A percentile compares a stretch with the other conserved stretches of the same genome.
Evolutionary conservation across 2,888 invertebrate species (phyloP).

Genomic region (Napeogenes inachia): DNA sequence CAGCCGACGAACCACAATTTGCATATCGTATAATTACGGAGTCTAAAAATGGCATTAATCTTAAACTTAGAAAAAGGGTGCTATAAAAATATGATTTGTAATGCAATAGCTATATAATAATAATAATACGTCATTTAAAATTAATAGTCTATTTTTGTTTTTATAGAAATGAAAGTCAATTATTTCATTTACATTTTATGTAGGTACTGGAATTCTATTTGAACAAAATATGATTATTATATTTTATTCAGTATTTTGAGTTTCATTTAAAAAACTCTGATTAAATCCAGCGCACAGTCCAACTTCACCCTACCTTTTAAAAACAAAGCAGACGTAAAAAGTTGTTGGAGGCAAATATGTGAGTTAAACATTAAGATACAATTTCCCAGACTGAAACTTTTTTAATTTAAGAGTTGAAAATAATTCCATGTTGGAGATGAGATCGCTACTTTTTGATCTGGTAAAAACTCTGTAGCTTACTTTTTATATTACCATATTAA

Average conservation of each 20-base stretch:
- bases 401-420: constrained; percentile 14
- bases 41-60: constrained; percentile 40
- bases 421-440: neutral
- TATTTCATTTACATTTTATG: no score
- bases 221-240: no score
- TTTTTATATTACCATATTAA: no score
- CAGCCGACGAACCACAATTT: constrained; percentile 38
- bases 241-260: no score
- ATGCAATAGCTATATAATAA: neutral
- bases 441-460: no score
- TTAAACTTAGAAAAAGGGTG: constrained; percentile 36
- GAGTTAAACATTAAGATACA: constrained; percentile 8
- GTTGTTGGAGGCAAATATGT: constrained; percentile 9
- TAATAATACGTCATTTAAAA: neutral
- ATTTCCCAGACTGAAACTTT: constrained; percentile 10
- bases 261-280: no score
- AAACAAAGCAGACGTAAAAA: neutral
- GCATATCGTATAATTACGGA: constrained; percentile 41
- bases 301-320: neutral
- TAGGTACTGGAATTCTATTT: no score
- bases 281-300: no score
- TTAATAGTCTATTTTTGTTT: neutral
- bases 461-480: no score
- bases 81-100: neutral
- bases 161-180: neutral